These are phyloP conservation scores for Diarsia mendica DNA, from an alignment of 2,888 invertebrate genomes.

Conservation along the genomic window DNA sequence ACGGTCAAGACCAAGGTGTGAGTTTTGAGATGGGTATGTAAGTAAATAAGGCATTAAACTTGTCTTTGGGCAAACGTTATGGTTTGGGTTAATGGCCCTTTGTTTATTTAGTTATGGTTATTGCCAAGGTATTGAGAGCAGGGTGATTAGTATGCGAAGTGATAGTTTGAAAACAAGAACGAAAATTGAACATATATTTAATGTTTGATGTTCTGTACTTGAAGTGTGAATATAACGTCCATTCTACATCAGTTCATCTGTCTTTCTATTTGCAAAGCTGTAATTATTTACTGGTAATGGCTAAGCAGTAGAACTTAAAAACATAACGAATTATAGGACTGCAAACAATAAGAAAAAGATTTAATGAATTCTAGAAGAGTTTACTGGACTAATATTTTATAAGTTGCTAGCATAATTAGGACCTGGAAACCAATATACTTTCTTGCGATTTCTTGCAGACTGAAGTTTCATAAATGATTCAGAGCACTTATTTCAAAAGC, in stretches of 20 bases:
- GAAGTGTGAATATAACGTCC: no score
- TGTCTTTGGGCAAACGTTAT: neutral
- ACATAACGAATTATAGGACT: neutral
- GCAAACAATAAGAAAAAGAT: neutral
- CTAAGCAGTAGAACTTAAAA: neutral
- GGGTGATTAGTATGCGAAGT: neutral
- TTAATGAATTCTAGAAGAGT: neutral
- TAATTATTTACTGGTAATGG: neutral
- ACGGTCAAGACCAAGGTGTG: constrained; percentile 50
- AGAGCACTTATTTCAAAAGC: constrained; percentile 3
- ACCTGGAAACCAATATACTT: neutral
- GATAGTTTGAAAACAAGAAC: neutral
- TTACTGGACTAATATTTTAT: neutral
- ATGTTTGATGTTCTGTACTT: no score
- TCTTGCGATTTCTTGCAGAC: neutral
- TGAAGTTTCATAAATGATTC: constrained; percentile 5
- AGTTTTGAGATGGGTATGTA: constrained; percentile 8
- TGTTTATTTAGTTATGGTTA: neutral
- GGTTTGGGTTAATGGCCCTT: neutral
- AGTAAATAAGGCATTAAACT: constrained; percentile 46
- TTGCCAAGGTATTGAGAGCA: neutral
- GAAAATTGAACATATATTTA: no score
- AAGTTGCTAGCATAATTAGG: neutral
- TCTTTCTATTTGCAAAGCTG: no score
- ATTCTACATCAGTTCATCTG: no score